Conservation (phyloP, 2,888 invertebrate species). For the Acleris sparsana region DNA sequence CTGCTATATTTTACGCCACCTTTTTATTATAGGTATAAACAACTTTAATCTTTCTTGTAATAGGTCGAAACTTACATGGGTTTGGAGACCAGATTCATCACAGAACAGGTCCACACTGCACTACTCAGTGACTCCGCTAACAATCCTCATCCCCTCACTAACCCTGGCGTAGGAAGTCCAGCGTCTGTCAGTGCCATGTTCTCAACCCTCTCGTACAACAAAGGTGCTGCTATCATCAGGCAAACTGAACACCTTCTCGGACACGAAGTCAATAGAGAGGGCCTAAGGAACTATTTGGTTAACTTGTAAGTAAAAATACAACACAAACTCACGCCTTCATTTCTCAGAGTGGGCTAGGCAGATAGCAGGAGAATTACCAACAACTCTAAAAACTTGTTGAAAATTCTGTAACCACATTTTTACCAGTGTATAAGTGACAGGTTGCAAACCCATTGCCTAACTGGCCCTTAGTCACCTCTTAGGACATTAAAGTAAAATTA, state of each 20-base stretch:
- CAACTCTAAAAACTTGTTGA: no score
- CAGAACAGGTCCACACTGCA: conserved; percentile 86
- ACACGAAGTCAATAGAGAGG: conserved; percentile 72
- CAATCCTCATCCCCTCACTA: conserved; percentile 84
- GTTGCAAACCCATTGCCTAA: no score
- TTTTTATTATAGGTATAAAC: not conserved
- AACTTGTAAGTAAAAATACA: conserved; percentile 63
- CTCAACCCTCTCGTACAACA: conserved; percentile 86
- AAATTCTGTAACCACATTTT: no score
- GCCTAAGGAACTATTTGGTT: conserved; percentile 82
- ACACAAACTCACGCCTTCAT: no score
- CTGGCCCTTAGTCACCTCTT: no score
- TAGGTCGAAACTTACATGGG: conserved; percentile 86
- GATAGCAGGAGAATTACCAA: no score
- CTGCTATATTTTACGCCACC: no score
- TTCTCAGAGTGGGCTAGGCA: no score
- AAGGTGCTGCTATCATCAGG: conserved; percentile 86
- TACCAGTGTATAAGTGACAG: no score
- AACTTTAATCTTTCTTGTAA: not conserved
- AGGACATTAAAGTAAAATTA: no score
- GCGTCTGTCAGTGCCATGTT: conserved; percentile 85
- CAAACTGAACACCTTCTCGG: conserved; percentile 87
- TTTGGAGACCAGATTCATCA: conserved; percentile 87
- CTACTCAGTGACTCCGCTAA: conserved; percentile 84
- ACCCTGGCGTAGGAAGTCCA: conserved; percentile 81